Evolutionary conservation across 2,888 invertebrate species (phyloP), one percentile per base, ranked within the genome.

Genomic region (Nomada goodeniana): DNA sequence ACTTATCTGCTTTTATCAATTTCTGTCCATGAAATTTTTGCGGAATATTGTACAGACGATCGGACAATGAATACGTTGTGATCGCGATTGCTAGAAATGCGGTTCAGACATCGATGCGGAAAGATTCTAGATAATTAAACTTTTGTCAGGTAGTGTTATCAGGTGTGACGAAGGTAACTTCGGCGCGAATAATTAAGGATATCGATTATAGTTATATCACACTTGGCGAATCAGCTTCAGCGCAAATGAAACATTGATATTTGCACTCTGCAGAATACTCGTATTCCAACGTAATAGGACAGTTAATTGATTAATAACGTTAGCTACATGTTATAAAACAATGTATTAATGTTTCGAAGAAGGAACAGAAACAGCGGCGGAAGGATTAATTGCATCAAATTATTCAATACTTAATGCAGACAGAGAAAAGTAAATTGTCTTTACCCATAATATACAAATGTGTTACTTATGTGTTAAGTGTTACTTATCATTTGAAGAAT

Each of bases 81-180:
- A 84, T 86, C 82, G 77, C 83, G 79, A 83, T 82, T 29, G 59
- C 23, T n/a, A 55, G 59, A 68, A 83, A 75, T 72, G 23, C 13
- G 2, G 20, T 23, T 0, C 0, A 15, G 59, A 47, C 47, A 26
- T 69, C 7, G 10, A 20, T 23, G 7, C 9, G 20, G 15, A 60
- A 23, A 10, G 1, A 70, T 11, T 36, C 2, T 15, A 4, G 29
- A 15, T 57, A 76, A 61, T 82, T 73, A 79, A 84, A 84, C 81
- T 82, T 76, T 82, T 70, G 63, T 68, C 13, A 47, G 44, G 10
- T 69, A 44, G 18, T 42, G 50, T 44, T 55, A 69, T 10, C 61
- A 69, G 44, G 47, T 61, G 68, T 44, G n/a, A 55, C 4, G 44
- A 20, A 44, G 23, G 15, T 71, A 71, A 76, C 64, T 76, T 3